These are phyloP conservation scores for Nesometra sesokonis DNA, from an alignment of 35 echinoderm and acorn worm genomes.

Conservation along the genomic window DNA sequence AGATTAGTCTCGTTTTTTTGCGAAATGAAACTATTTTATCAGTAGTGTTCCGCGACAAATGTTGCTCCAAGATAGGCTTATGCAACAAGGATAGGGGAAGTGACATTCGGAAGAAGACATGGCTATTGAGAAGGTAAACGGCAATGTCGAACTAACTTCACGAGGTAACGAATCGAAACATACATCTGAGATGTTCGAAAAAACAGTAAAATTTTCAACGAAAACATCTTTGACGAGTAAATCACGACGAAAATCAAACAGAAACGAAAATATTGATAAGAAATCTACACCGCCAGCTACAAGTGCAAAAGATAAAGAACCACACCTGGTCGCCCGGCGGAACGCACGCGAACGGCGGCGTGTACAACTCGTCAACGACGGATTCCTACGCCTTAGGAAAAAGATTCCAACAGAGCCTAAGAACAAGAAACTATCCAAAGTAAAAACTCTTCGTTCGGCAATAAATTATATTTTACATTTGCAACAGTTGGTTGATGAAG, in stretches of 20 bases:
- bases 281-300: background rate
- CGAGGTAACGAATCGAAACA: background rate
- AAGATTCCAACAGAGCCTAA: constrained; percentile 92
- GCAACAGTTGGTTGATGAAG: constrained; percentile 74
- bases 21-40: no score
- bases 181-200: background rate
- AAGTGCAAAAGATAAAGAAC: constrained; percentile 85
- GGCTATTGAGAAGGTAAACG: background rate
- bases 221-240: background rate
- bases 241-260: background rate
- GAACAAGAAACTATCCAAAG: constrained; percentile 97
- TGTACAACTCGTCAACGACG: constrained; percentile 91
- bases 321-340: constrained; percentile 71
- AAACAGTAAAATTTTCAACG: background rate
- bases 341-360: constrained; percentile 88
- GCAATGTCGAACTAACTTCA: background rate
- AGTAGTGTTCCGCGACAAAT: no score
- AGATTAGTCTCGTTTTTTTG: no score
- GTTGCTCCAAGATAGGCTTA: no score
- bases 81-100: no score
- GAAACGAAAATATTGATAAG: background rate
- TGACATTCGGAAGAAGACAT: background rate
- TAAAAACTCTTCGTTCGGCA: constrained; percentile 89
- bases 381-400: constrained; percentile 69
- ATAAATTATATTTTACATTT: constrained; percentile 98